A percentile compares a stretch with the other conserved stretches of the same genome.
Evolutionary conservation across 1,140 invertebrate genomes (phyloP).

Genomic region (Zaprionus vittiger): DNA sequence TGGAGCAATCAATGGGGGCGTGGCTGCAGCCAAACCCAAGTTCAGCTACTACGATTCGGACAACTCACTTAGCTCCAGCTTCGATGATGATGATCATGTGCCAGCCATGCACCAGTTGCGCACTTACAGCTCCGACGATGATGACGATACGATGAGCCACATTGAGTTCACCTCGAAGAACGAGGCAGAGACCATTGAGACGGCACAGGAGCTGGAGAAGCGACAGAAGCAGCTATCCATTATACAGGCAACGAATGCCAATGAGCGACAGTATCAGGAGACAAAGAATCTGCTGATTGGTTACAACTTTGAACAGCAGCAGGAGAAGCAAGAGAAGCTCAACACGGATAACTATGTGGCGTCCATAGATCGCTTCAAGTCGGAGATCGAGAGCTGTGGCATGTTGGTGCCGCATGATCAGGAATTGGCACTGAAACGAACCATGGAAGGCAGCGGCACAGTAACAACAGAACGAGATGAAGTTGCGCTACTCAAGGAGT

Average conservation of each 20-base stretch:
- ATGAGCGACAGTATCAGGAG: slow-evolving; percentile 78
- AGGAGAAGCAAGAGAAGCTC: slow-evolving; percentile 7
- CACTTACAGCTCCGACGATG: slow-evolving; percentile 58
- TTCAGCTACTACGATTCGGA: slow-evolving; percentile 75
- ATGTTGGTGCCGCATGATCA: slow-evolving; percentile 70
- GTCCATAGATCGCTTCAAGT: slow-evolving; percentile 72
- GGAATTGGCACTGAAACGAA: slow-evolving; percentile 54
- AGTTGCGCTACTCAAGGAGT: slow-evolving; percentile 48
- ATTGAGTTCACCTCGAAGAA: slow-evolving; percentile 93
- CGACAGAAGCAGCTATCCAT: slow-evolving; percentile 82
- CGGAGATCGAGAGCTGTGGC: slow-evolving; percentile 70
- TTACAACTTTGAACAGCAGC: slow-evolving; percentile 64
- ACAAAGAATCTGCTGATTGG: slow-evolving; percentile 80
- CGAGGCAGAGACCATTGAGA: slow-evolving; percentile 93
- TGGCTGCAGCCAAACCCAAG: slow-evolving; percentile 32
- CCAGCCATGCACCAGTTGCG: slow-evolving; percentile 25
- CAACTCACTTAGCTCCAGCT: slow-evolving; percentile 74
- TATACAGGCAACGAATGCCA: slow-evolving; percentile 83
- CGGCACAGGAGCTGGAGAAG: slow-evolving; percentile 79
- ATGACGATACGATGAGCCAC: slow-evolving; percentile 74
- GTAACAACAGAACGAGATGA: slow-evolving; percentile 20
- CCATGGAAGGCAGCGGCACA: not conserved
- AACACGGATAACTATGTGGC: slow-evolving; percentile 59
- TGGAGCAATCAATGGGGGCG: not conserved
- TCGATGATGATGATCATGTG: slow-evolving; percentile 58